Percentiles rank a stretch among this genome's conserved stretches.
Evolutionary conservation across 2,797 vertebrate species (phyloP).

Genomic region (Notoglanidium macrostoma): DNA sequence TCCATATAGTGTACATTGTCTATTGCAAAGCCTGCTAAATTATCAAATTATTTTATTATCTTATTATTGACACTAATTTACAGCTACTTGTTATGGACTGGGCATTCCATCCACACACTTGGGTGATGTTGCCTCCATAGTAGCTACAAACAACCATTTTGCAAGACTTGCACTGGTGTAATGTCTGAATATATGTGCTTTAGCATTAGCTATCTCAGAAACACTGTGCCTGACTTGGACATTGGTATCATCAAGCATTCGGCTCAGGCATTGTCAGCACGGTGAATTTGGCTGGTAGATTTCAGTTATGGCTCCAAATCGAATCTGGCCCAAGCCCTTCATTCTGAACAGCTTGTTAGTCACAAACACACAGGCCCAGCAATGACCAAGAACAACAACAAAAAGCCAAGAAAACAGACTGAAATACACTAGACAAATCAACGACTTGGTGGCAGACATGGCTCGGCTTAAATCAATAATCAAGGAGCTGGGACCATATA

Average conservation of each 20-base stretch:
- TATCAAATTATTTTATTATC: too few relatives aligned
- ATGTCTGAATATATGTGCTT: not conserved
- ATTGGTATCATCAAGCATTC: not conserved
- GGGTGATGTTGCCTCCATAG: not conserved
- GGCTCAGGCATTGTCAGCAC: not conserved
- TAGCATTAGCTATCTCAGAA: not conserved
- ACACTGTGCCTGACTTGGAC: not conserved
- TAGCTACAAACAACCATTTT: not conserved
- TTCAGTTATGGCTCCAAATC: not conserved
- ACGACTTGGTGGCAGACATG: not conserved
- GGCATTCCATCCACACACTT: not conserved
- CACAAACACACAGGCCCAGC: not conserved
- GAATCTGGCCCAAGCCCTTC: constrained; percentile 34
- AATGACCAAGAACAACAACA: not conserved
- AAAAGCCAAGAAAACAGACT: constrained; percentile 8
- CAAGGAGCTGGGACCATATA: not conserved
- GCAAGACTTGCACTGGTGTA: not conserved
- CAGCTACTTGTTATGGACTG: not conserved
- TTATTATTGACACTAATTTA: not conserved
- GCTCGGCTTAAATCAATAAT: not conserved
- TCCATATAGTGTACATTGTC: not conserved
- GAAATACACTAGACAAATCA: not conserved
- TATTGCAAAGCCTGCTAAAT: not conserved
- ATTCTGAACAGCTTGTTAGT: constrained; percentile 14
- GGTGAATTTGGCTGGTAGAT: not conserved